Base-by-base conservation (phyloP, 2,888 invertebrate genomes). In the Sphaeridia pumilis region DNA sequence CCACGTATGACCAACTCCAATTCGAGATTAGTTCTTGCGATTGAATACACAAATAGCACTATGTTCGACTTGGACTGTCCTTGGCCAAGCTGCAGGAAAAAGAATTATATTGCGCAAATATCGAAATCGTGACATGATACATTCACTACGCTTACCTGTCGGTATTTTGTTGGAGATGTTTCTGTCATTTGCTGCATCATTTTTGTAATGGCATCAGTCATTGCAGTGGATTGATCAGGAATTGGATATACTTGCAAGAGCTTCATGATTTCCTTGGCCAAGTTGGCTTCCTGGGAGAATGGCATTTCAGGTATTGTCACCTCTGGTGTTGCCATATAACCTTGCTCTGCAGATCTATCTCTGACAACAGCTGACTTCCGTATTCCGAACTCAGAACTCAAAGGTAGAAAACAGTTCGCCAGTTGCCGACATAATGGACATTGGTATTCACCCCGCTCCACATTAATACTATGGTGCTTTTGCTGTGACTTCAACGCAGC, bases 381-480 rank as follows among this genome's bases (percentile, higher is more conserved):
- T 36, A 62, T 59, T 38, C 65, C 65, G 42, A 60, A 63, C 50
- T 65, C 65, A 7, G 64, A 67, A 42, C 66, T 66, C 17, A 72
- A 58, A 1, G 76, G 95, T 67, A 95, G 76, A 66, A 93, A 88
- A 10, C 88, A 84, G 72, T 90, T 90, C 0, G 88, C 85, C 50
- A 88, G 71, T 74, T 94, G 93, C 14, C 95, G 80, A 72, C 95
- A 97, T 60, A 95, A 77, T 25, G 95, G 95, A 73, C 95, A 95
- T 65, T 84, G 81, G 75, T 89, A 95, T 76, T 95, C 94, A 47
- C 88, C 88, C 54, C 80, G 78, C 66, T 84, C 83, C 24, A 78
- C 76, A 55, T 80, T 79, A 46, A 87, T 73, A 70, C 79, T 82
- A 70, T 83, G 83, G 60, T 80, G 80, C 27, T 86, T 76, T 69